Percentiles rank a stretch among this genome's conserved stretches.
phyloP scores from a whole-genome alignment of 2,888 invertebrate species.

The Caenorhabditis sp. region DNA sequence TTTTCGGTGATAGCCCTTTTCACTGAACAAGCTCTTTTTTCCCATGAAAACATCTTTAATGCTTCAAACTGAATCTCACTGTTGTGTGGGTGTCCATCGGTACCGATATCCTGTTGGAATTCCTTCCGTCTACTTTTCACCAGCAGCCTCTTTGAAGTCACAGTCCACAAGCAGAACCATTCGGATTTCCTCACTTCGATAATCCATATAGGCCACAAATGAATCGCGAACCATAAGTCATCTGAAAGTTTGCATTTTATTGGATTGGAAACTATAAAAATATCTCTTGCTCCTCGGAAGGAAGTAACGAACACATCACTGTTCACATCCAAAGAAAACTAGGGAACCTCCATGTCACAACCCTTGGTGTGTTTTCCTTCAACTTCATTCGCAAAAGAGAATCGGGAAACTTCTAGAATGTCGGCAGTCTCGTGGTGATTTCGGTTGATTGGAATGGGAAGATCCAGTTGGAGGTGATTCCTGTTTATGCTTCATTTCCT shows the following conservation, averaged over 20 bases:
- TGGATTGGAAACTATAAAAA: too few species aligned
- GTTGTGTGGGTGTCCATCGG: constrained; percentile 91
- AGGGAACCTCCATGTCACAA: constrained; percentile 87
- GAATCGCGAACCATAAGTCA: constrained; percentile 97
- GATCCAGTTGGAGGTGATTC: constrained; percentile 90
- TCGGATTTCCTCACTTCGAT: constrained; percentile 89
- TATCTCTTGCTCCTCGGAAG: constrained; percentile 80
- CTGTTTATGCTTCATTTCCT: constrained; percentile 84
- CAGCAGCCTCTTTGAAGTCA: constrained; percentile 89
- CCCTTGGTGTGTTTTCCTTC: constrained; percentile 96
- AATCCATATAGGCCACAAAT: constrained; percentile 93
- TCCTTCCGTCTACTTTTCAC: constrained; percentile 92
- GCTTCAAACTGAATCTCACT: constrained; percentile 83
- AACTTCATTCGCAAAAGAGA: constrained; percentile 93
- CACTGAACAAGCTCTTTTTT: too few species aligned
- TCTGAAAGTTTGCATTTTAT: constrained; percentile 84
- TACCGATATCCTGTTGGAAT: constrained; percentile 91
- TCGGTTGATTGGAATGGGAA: constrained; percentile 92
- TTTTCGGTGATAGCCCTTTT: too few species aligned
- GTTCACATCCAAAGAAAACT: constrained; percentile 84
- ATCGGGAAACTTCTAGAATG: constrained; percentile 93
- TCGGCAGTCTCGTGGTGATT: constrained; percentile 94
- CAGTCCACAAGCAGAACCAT: constrained; percentile 94
- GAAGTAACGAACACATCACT: constrained; percentile 83
- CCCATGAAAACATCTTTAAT: not conserved